phyloP scores from a whole-genome alignment of 2,888 invertebrate species.

The Cancer borealis region DNA sequence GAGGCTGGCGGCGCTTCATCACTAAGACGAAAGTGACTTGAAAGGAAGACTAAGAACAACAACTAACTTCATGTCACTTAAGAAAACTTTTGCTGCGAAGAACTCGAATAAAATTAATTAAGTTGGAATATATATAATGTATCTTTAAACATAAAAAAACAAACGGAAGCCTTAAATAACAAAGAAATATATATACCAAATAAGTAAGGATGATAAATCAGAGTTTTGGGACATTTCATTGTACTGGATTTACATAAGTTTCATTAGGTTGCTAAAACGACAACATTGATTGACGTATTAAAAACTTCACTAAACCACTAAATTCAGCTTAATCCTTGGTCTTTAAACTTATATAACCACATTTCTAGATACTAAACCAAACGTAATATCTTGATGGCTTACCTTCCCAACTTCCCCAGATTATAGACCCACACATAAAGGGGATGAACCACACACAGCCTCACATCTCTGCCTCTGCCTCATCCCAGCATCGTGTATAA shows the following conservation, averaged over 20 bases:
- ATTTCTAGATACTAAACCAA: neutral
- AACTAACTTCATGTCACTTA: conserved; percentile 3
- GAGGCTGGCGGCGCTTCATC: neutral
- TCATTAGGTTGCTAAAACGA: too few species aligned
- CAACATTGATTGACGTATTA: too few species aligned
- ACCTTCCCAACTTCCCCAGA: neutral
- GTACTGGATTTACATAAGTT: too few species aligned
- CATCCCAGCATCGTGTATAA: neutral
- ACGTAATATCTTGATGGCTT: neutral
- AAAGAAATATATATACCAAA: neutral
- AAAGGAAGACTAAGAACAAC: conserved; percentile 32
- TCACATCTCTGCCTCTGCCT: neutral
- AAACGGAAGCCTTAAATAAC: neutral
- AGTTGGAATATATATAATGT: neutral
- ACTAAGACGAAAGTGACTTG: neutral
- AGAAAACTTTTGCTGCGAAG: neutral
- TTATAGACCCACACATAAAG: neutral
- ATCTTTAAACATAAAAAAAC: neutral
- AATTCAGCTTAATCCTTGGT: too few species aligned
- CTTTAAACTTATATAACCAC: too few species aligned
- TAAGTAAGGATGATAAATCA: neutral
- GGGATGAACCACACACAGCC: neutral
- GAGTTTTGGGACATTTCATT: neutral
- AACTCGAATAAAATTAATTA: neutral
- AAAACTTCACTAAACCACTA: too few species aligned